Evolutionary conservation across 2,888 invertebrate genomes (phyloP), one percentile per base, ranked within the genome.

Genomic region (Spodoptera exigua): DNA sequence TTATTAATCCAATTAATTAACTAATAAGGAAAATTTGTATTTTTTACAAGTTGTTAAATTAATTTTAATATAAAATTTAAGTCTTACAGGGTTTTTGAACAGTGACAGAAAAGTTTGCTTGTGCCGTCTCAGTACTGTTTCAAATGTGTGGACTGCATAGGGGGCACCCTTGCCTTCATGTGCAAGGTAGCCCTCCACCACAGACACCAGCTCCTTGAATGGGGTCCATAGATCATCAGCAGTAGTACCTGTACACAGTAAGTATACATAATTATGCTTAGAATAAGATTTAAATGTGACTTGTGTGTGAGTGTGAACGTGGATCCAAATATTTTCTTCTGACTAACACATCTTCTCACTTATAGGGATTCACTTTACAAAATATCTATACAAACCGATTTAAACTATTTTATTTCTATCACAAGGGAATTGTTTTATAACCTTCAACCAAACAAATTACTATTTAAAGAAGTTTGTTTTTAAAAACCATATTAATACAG

Each of bases 51-150:
- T 9, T 7, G 27, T 5, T 5, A 21, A 5, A 5, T 4, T 21
- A 27, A 27, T 4, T 27, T 5, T 27, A 9, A 27, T 5, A 27
- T 7, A 21, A 10, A 41, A 41, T 44, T 10, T 41, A 45, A 47
- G 11, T 35, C 95, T 95, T 94, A 98, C 98, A 77, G 98, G 97
- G 90, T 98, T 98, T 84, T 97, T 97, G 45, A 99, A 93, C 3
- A 99, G 93, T 10, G 97, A 96, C 16, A 97, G 95, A 84, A 99
- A 99, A 84, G 97, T 97, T 79, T 98, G 97, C 84, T 98, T 97
- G 83, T 98, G 97, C 82, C 97, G 96, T 55, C 97, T 95, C 16
- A 99, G 89, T 11, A 96, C 95, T 46, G 96, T 95, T 88, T 98
- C 98, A 79, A 98, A 95, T 62, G 96, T 95, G 78, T 94, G 94